Conservation (phyloP, 2,888 invertebrate genomes). For the Prenolepis imparis region DNA sequence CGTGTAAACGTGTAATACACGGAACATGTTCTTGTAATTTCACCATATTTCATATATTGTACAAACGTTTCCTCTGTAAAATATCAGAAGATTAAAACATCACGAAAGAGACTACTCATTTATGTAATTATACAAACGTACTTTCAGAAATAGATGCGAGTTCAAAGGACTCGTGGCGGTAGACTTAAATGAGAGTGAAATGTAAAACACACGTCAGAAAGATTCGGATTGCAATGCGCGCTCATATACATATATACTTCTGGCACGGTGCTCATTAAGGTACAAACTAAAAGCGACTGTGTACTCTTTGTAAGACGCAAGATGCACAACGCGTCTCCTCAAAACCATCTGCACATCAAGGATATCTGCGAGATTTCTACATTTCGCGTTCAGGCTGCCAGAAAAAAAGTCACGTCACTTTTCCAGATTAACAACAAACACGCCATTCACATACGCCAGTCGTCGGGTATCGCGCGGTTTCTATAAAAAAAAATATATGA, state of each 20-base stretch:
- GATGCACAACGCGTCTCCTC: background rate
- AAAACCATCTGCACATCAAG: constrained; percentile 14
- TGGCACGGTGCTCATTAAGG: constrained; percentile 31
- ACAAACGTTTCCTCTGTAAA: background rate
- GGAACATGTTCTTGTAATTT: background rate
- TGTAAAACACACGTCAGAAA: constrained; percentile 3
- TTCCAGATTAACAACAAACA: constrained; percentile 14
- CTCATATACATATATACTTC: background rate
- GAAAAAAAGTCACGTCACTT: background rate
- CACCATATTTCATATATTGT: background rate
- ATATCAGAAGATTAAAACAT: background rate
- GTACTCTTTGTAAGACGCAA: background rate
- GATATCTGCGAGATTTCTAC: background rate
- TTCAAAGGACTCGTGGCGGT: background rate
- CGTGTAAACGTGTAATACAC: background rate
- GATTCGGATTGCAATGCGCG: constrained; percentile 12
- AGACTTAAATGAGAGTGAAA: constrained; percentile 27
- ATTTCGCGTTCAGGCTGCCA: background rate
- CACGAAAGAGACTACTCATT: background rate
- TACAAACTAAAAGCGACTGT: constrained; percentile 14
- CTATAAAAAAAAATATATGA: constrained; percentile 13
- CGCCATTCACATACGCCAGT: background rate
- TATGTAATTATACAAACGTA: constrained; percentile 12
- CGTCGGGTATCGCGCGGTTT: constrained; percentile 23
- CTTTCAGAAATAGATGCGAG: background rate